Percentiles rank a stretch among this genome's conserved stretches.
Conservation (phyloP, 2,797 vertebrate species). For the Acanthiza pusilla region DNA sequence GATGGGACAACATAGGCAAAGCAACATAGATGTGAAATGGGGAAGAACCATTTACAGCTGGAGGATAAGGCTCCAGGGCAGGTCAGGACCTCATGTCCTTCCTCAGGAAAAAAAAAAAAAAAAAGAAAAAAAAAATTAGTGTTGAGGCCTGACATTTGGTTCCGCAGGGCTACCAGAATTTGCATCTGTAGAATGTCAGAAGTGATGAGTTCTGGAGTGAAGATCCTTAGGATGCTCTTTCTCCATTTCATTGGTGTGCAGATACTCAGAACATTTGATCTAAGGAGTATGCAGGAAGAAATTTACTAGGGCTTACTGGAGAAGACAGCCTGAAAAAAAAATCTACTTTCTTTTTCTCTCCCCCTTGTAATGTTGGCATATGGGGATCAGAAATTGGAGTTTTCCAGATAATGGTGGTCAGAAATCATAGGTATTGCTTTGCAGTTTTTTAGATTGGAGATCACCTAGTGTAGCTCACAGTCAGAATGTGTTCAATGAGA, state of each 20-base stretch:
- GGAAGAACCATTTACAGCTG: not conserved
- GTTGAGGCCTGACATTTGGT: not conserved
- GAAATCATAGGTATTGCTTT: rapidly evolving
- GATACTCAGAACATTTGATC: not conserved
- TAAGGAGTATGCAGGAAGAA: not conserved
- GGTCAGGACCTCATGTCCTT: not conserved
- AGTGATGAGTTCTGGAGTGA: not conserved
- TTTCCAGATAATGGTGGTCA: not conserved
- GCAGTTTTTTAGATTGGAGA: not conserved
- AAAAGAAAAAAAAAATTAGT: not conserved
- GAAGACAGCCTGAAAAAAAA: not conserved
- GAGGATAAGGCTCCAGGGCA: not conserved
- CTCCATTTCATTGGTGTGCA: not conserved
- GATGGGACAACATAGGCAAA: rapidly evolving
- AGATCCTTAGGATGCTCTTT: not conserved
- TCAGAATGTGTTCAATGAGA: not conserved
- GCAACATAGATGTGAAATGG: not conserved
- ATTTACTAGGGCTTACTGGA: not conserved
- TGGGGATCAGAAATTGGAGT: not conserved
- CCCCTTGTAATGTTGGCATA: not conserved
- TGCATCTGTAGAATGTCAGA: not conserved
- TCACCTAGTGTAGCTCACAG: not conserved
- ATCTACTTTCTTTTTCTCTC: not conserved
- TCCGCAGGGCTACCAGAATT: not conserved
- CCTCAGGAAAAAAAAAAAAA: not conserved